Percentiles rank a stretch among this genome's conserved stretches.
Evolutionary conservation across 1,140 invertebrate genomes (phyloP).

Genomic region (Pygmarrhopalites habei): DNA sequence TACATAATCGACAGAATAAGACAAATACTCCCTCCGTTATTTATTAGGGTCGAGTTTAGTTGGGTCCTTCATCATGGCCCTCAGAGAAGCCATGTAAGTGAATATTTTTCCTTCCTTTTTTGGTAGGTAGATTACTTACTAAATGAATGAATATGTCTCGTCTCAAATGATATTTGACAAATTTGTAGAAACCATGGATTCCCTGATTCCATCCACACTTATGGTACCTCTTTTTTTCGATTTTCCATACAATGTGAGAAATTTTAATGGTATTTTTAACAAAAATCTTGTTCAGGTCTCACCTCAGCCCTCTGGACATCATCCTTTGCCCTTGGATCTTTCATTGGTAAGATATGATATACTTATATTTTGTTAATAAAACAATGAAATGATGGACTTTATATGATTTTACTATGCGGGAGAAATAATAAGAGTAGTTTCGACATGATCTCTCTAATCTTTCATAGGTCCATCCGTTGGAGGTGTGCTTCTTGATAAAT

Average conservation of each 20-base stretch:
- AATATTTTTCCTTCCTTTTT: not conserved
- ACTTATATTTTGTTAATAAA: not conserved
- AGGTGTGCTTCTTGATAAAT: slow-evolving; percentile 63
- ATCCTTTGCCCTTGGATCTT: slow-evolving; percentile 68
- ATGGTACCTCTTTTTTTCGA: too few species aligned
- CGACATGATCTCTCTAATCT: slow-evolving; percentile 51
- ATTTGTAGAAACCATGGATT: slow-evolving; percentile 23
- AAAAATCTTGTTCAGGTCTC: too few species aligned
- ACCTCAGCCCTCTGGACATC: slow-evolving; percentile 80
- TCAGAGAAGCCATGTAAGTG: slow-evolving; percentile 63
- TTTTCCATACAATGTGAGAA: too few species aligned
- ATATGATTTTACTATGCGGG: not conserved
- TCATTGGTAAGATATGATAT: slow-evolving; percentile 53
- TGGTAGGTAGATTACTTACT: not conserved
- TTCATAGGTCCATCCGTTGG: slow-evolving; percentile 71
- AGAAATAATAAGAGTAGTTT: not conserved
- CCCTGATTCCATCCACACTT: slow-evolving; percentile 61
- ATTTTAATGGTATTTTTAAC: too few species aligned
- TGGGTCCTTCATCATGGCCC: slow-evolving; percentile 67
- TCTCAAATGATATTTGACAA: not conserved
- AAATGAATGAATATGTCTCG: not conserved
- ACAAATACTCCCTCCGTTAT: too few species aligned
- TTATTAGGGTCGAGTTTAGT: slow-evolving; percentile 70
- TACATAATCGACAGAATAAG: too few species aligned
- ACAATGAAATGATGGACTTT: not conserved